A percentile compares a stretch with the other conserved stretches of the same genome.
Evolutionary conservation across 2,888 invertebrate genomes (phyloP).

Genomic region (Thecocarcelia acutangulata): DNA sequence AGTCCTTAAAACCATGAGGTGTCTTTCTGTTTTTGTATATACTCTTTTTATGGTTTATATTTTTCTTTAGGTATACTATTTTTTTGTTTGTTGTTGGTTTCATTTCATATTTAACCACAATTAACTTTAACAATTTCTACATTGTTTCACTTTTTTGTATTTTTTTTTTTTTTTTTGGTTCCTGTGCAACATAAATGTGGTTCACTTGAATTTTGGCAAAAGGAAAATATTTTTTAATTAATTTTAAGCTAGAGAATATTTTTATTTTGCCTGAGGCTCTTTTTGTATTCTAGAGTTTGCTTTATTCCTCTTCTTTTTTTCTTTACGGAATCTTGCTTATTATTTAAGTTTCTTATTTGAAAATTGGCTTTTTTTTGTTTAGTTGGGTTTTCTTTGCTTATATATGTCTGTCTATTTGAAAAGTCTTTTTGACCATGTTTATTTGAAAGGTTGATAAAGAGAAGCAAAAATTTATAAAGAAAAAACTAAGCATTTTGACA

Average conservation of each 20-base stretch:
- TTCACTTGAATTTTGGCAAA: not conserved
- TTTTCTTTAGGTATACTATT: constrained; percentile 18
- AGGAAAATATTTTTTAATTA: constrained; percentile 36
- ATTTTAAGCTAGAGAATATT: constrained; percentile 8
- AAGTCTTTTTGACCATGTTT: constrained; percentile 59
- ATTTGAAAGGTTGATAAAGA: constrained; percentile 27
- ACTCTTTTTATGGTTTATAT: constrained; percentile 19
- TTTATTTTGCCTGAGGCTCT: constrained; percentile 3
- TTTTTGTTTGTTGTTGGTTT: constrained; percentile 34
- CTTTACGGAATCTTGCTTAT: not conserved
- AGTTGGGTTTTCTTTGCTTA: not conserved
- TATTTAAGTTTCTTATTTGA: constrained; percentile 13
- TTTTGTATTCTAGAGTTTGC: not conserved
- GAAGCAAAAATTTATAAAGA: constrained; percentile 3
- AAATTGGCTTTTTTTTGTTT: constrained; percentile 25
- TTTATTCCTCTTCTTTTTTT: not conserved
- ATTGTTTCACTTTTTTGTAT: constrained; percentile 11
- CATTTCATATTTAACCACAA: constrained; percentile 64
- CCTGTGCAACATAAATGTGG: not conserved
- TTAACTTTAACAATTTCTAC: constrained; percentile 54
- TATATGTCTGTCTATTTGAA: constrained; percentile 46
- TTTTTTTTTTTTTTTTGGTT: not conserved
- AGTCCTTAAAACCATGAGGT: constrained; percentile 16
- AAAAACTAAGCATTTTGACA: constrained; percentile 43
- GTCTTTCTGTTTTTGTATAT: constrained; percentile 11